Percentiles rank a stretch among this genome's conserved stretches.
Conservation (phyloP, 2,888 invertebrate genomes). For the Acanthosepion pharaonis region DNA sequence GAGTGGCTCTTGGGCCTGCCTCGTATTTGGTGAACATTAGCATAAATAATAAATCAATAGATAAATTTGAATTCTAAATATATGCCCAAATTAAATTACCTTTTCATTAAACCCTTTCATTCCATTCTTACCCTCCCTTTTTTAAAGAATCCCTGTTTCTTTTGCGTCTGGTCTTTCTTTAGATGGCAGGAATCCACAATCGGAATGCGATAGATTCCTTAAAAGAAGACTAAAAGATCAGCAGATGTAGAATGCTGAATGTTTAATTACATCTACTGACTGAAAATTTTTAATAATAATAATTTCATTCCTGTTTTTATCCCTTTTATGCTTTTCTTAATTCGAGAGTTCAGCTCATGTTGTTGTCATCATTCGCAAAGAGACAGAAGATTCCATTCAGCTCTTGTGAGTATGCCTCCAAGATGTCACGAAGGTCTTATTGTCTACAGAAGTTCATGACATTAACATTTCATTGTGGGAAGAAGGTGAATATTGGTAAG, state of each 20-base stretch:
- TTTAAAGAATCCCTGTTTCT: background rate
- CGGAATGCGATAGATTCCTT: background rate
- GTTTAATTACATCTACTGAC: too few species aligned
- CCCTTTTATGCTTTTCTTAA: background rate
- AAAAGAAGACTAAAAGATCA: background rate
- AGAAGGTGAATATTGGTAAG: background rate
- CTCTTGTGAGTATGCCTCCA: background rate
- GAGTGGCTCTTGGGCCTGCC: too few species aligned
- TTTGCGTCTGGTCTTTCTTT: background rate
- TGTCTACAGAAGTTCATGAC: background rate
- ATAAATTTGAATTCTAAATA: background rate
- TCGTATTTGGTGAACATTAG: too few species aligned
- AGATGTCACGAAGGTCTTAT: conserved; percentile 8
- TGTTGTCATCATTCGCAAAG: background rate
- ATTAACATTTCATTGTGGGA: background rate
- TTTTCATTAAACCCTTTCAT: background rate
- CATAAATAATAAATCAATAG: too few species aligned
- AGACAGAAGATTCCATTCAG: background rate
- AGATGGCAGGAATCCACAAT: background rate
- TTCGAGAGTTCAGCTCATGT: background rate
- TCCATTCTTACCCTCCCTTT: background rate
- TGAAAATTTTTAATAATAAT: background rate
- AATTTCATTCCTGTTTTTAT: background rate
- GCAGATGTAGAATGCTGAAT: background rate
- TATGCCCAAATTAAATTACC: background rate